A percentile compares a stretch with the other conserved stretches of the same genome.
phyloP scores from a whole-genome alignment of 2,888 invertebrate genomes.

The Pammene aurita region DNA sequence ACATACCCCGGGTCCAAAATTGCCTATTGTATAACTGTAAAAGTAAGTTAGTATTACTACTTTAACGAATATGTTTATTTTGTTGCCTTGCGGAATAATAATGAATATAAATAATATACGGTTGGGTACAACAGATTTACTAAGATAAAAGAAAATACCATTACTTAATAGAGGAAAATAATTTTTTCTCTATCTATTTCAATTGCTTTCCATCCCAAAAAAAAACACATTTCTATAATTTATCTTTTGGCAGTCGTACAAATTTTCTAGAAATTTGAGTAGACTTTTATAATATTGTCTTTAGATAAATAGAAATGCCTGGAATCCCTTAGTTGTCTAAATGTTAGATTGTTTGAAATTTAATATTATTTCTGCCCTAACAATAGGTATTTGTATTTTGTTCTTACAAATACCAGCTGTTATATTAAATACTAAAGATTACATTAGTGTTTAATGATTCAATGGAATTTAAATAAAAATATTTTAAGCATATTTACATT shows the following conservation, averaged over 20 bases:
- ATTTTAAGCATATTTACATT: no score
- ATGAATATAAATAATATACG: not conserved
- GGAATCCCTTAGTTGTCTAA: not conserved
- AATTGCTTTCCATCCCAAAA: not conserved
- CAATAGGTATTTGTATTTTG: no score
- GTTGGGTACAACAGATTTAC: not conserved
- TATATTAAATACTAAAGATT: no score
- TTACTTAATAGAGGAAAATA: not conserved
- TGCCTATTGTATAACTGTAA: no score
- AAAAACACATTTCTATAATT: slow-evolving; percentile 1
- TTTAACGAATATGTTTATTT: no score
- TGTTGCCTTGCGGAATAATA: no score
- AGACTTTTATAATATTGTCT: slow-evolving; percentile 21
- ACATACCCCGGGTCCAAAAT: no score
- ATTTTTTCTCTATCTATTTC: not conserved
- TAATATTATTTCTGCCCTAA: not conserved
- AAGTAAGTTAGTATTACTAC: no score
- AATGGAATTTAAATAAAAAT: no score
- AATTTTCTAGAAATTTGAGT: slow-evolving; percentile 15
- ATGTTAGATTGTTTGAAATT: no score
- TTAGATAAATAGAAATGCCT: slow-evolving; percentile 2
- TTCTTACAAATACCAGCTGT: no score
- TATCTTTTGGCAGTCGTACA: slow-evolving; percentile 13
- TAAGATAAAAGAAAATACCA: not conserved
- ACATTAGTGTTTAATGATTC: no score